Base-by-base conservation (phyloP, 1,140 invertebrate genomes). In the Drosophila bipectinata region DNA sequence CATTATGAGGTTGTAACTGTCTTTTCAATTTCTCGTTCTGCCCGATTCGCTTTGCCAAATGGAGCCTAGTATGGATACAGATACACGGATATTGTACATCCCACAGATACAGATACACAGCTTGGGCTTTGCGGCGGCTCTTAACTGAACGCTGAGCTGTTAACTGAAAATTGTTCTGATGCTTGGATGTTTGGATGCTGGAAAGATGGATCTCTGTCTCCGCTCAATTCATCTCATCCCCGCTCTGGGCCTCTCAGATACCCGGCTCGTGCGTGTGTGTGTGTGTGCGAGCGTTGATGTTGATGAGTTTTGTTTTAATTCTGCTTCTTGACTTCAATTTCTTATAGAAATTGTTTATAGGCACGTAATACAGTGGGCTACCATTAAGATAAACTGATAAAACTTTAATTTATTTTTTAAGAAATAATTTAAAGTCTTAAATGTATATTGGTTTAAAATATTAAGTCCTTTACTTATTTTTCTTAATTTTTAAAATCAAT, bases 261-360 rank as follows among this genome's bases (percentile, higher is more conserved):
- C 58, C 69, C 34, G 34, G 10, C 41, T 8, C 48, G 41, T 39
- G 47, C 69, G 80, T 57, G 76, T 74, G 48, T 62, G 56, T 58
- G 54, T 53, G 34, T 41, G 39, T 54, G 72, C 37, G 49, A 59
- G 68, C 67, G 41, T 45, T 75, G 75, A 77, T 75, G 76, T 66
- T 88, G 84, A 89, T 88, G 83, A 88, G 83, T 88, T 88, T 88
- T 88, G 84, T 88, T 88, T 88, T 89, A 88, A 88, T 88, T 88
- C 79, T 77, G 84, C 84, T 79, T 89, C 79, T 88, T 88, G 79
- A 79, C 84, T 88, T 89, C 83, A 88, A 88, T 88, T 88, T 89
- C 84, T 87, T 89, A 87, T 89, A 83, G 76, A 81, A 79, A 79
- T 88, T 88, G 60, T 87, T 71, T 71, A 88, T 82, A 78, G 82